phyloP scores from a whole-genome alignment of 2,888 invertebrate species.

The Dasysyrphus albostriatus region DNA sequence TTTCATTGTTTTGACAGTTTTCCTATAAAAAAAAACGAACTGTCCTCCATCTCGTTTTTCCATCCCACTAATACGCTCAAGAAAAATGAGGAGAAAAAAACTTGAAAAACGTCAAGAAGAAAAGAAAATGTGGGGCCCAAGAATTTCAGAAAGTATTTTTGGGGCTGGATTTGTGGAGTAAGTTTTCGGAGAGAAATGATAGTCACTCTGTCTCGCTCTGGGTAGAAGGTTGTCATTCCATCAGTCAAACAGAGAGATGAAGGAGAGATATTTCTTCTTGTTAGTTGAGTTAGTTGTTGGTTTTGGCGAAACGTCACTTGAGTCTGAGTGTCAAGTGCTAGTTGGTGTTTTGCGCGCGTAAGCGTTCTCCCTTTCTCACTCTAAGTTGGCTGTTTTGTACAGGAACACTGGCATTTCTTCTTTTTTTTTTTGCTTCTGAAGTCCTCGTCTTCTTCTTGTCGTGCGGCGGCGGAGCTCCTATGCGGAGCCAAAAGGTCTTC shows the following conservation, averaged over 20 bases:
- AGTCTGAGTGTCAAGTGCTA: constrained; percentile 69
- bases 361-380: constrained; percentile 66
- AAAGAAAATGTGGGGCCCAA: constrained; percentile 59
- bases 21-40: constrained; percentile 66
- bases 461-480: constrained; percentile 12
- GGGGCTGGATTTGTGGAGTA: constrained; percentile 75
- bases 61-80: constrained; percentile 60
- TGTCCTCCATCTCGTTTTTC: constrained; percentile 74
- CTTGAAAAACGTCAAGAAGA: constrained; percentile 50
- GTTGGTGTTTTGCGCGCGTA: constrained; percentile 72
- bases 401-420: constrained; percentile 45
- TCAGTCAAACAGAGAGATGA: constrained; percentile 74
- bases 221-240: constrained; percentile 74
- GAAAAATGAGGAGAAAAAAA: constrained; percentile 74
- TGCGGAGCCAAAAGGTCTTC: constrained; percentile 71
- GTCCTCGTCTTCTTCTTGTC: constrained; percentile 27
- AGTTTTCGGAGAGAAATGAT: constrained; percentile 62
- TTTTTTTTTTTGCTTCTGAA: not conserved
- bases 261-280: constrained; percentile 66
- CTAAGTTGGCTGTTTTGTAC: constrained; percentile 31
- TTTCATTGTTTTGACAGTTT: constrained; percentile 74
- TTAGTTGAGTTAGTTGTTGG: constrained; percentile 64
- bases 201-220: constrained; percentile 74
- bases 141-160: constrained; percentile 72
- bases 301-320: constrained; percentile 73